phyloP scores from a whole-genome alignment of 2,797 vertebrate species.

The Schizothorax lantsangensis region DNA sequence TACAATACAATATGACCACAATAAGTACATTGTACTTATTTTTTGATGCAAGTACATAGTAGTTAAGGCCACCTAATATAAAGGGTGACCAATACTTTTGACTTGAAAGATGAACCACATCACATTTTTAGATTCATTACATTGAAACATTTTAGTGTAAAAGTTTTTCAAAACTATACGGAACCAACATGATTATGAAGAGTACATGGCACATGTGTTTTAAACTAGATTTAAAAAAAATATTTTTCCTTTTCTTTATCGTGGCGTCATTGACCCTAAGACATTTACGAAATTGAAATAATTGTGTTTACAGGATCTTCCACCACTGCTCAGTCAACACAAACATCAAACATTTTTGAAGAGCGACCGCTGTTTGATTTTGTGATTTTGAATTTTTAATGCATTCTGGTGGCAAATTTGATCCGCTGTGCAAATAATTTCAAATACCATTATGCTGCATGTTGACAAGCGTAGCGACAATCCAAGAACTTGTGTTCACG shows the following conservation, averaged over 20 bases:
- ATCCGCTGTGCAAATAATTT: conserved; percentile 79
- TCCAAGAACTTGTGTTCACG: conserved; percentile 73
- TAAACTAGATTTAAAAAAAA: background rate
- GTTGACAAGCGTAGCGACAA: conserved; percentile 75
- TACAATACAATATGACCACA: too few relatives aligned
- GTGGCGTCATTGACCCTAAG: background rate
- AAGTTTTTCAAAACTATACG: background rate
- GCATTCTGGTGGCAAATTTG: conserved; percentile 75
- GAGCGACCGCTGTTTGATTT: conserved; percentile 75
- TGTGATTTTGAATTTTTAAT: conserved; percentile 81
- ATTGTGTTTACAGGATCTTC: conserved; percentile 77
- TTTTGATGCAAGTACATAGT: too few relatives aligned
- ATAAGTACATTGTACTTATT: too few relatives aligned
- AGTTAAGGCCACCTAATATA: too few relatives aligned
- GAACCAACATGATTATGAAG: background rate
- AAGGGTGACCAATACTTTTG: background rate
- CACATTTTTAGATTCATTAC: background rate
- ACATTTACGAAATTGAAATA: conserved; percentile 79
- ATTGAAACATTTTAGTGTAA: background rate
- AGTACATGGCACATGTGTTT: background rate
- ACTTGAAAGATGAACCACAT: background rate
- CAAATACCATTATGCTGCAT: conserved; percentile 72
- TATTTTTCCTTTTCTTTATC: background rate
- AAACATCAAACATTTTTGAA: conserved; percentile 71
- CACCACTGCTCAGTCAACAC: conserved; percentile 70